A percentile compares a stretch with the other conserved stretches of the same genome.
These are phyloP conservation scores for Toxotes lorentzi DNA, from an alignment of 2,797 vertebrate species.

Conservation along the genomic window DNA sequence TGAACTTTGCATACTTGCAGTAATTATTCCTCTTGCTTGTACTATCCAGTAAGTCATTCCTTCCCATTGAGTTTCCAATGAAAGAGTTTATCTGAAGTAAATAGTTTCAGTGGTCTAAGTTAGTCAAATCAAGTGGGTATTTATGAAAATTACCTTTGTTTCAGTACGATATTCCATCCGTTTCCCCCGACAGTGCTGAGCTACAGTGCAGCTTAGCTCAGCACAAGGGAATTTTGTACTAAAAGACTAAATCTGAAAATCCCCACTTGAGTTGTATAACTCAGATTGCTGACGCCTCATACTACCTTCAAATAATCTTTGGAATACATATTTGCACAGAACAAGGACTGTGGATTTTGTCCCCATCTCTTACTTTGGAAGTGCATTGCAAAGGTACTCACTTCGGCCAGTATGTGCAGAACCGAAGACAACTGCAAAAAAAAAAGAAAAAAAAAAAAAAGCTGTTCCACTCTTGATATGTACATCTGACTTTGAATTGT, in stretches of 20 bases:
- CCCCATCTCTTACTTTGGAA: background rate
- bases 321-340: background rate
- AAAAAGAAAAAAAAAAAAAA: background rate
- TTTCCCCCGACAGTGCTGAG: background rate
- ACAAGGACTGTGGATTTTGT: background rate
- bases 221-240: background rate
- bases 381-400: background rate
- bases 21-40: slow-evolving; percentile 11
- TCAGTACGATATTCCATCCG: slow-evolving; percentile 3
- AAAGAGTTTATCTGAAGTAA: slow-evolving; percentile 1
- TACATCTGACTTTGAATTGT: background rate
- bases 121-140: background rate
- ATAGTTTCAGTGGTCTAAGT: background rate
- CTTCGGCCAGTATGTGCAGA: background rate
- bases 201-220: slow-evolving; percentile 2
- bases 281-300: background rate
- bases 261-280: slow-evolving; percentile 14
- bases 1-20: background rate
- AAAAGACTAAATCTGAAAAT: slow-evolving; percentile 1
- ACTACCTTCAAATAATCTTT: background rate
- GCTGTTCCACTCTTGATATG: no score
- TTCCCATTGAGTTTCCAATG: slow-evolving; percentile 17
- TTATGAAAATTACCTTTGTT: background rate
- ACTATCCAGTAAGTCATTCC: slow-evolving; percentile 3
- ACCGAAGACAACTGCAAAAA: background rate